Percentiles rank a stretch among this genome's conserved stretches.
These are phyloP conservation scores for Drosophila multiciliata DNA, from an alignment of 2,888 invertebrate species.

Conservation along the genomic window DNA sequence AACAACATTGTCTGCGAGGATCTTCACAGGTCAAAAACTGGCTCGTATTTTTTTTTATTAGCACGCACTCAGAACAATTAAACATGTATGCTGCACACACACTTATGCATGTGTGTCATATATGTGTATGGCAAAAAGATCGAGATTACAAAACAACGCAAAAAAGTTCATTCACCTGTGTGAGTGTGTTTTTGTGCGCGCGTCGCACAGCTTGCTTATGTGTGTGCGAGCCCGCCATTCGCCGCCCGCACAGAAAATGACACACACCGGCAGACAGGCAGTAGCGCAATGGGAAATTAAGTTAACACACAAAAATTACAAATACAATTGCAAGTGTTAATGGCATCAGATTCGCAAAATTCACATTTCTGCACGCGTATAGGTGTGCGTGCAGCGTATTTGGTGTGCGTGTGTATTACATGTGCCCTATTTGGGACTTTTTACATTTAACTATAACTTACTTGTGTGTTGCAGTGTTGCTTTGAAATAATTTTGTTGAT, in stretches of 20 bases:
- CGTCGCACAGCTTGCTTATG: constrained; percentile 23
- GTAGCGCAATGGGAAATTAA: constrained; percentile 43
- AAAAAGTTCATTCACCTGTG: constrained; percentile 80
- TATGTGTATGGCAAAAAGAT: constrained; percentile 34
- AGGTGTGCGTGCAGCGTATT: constrained; percentile 13
- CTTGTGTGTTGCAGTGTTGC: constrained; percentile 15
- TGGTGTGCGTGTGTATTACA: not conserved
- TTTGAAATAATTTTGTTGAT: constrained; percentile 10
- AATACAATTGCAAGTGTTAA: constrained; percentile 25
- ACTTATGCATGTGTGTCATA: constrained; percentile 20
- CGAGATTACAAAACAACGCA: constrained; percentile 79
- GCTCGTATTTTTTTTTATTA: constrained; percentile 25
- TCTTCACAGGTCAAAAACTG: constrained; percentile 25
- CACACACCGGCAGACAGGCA: constrained; percentile 63
- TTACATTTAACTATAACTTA: constrained; percentile 23
- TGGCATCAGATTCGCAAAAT: constrained; percentile 57
- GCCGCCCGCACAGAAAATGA: constrained; percentile 49
- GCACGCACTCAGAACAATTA: constrained; percentile 59
- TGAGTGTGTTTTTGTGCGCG: constrained; percentile 59
- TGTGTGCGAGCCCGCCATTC: constrained; percentile 67
- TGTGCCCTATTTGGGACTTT: not conserved
- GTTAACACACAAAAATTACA: constrained; percentile 33
- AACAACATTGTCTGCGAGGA: not conserved
- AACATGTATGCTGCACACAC: constrained; percentile 13
- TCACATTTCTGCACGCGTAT: constrained; percentile 35